These are phyloP conservation scores for Azemiops feae DNA, from an alignment of 2,113 vertebrate genomes.

Conservation along the genomic window DNA sequence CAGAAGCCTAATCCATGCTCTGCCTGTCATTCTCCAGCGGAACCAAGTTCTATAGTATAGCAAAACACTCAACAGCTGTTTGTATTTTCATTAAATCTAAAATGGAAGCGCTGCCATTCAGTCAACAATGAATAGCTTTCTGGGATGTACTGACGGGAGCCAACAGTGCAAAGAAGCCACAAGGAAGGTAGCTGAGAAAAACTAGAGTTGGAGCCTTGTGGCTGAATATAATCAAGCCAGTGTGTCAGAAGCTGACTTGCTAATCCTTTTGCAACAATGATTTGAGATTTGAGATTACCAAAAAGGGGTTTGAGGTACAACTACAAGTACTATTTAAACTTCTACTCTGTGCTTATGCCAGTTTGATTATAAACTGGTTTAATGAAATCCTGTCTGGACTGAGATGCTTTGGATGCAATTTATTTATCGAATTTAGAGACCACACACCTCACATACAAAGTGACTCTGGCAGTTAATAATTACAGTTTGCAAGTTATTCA, in stretches of 20 bases:
- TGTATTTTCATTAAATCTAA: not conserved
- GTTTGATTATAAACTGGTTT: not conserved
- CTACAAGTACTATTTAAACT: not conserved
- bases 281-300: not conserved
- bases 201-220: not conserved
- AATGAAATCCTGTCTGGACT: not conserved
- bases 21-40: not conserved
- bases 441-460: not conserved
- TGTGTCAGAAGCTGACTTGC: not conserved
- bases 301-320: not conserved
- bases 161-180: not conserved
- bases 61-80: not conserved
- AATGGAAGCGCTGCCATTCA: not conserved
- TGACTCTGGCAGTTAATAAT: not conserved
- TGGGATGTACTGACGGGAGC: not conserved
- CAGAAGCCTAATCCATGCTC: not conserved
- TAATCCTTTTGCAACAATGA: not conserved
- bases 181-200: not conserved
- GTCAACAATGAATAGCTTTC: not conserved
- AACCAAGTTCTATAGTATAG: not conserved
- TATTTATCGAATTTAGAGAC: not conserved
- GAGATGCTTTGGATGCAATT: not conserved
- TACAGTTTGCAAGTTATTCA: not conserved
- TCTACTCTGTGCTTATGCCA: not conserved
- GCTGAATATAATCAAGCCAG: not conserved